Base-by-base conservation (phyloP, 2,797 vertebrate species). In the Lithobates pipiens region DNA sequence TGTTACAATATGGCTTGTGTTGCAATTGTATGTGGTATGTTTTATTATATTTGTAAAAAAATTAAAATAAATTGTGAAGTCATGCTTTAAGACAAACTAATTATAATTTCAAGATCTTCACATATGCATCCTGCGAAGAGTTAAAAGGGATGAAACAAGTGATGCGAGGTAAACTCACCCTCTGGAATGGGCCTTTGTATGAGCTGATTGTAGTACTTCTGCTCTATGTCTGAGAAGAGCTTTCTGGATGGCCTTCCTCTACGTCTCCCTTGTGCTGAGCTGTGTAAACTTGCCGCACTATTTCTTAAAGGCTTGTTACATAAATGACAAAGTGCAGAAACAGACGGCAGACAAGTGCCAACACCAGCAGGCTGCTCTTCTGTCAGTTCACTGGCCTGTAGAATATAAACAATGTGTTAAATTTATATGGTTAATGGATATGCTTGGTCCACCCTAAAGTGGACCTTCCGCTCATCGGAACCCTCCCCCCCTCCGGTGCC, bases 161-260 rank as follows among this genome's bases (percentile, higher is more conserved):
- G 39, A 23, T 76, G 5, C 1, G 4, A 54, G 16, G 7, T 21
- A 57, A 65, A 78, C 96, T 93, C 89, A 98, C 98, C 96, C 13
- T 91, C 83, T 42, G 98, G 98, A n/a, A 98, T 95, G 0, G 98
- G 97, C 86, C 96, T 96, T 85, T 96, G 96, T 65, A 96, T 96
- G 85, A 96, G 89, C 91, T 99, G 97, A 10, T 95, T 97, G 91
- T 97, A 94, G 90, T 97, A 98, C 86, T 96, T 96, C 91, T 98
- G 97, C 85, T 99, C 97, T 0, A 98, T 95, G 88, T 98, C 96
- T 88, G 96, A 97, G 89, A 98, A 97, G 84, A 96, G 94, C 68
- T 96, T 96, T 88, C 95, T 95, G 0, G 97, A 95, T 0, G 98
- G 98, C 10, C 97, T 96, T 29, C 98, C 98, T 1, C 97, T 95